Percentiles rank a stretch among this genome's conserved stretches.
phyloP scores from a whole-genome alignment of 2,888 invertebrate genomes.

The Syritta pipiens region DNA sequence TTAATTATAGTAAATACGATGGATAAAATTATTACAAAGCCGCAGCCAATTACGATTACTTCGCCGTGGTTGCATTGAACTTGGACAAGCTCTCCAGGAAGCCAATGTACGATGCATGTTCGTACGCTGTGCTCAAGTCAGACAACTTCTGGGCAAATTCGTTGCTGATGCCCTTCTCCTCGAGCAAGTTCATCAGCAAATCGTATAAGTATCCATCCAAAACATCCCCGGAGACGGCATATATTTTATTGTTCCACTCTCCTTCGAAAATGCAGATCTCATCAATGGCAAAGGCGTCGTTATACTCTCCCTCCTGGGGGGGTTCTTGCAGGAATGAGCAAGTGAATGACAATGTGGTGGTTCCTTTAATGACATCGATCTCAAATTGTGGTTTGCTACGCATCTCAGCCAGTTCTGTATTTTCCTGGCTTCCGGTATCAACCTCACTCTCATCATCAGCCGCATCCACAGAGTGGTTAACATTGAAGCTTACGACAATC shows the following conservation, averaged over 20 bases:
- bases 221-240: conserved; percentile 95
- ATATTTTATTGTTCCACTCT: conserved; percentile 91
- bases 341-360: conserved; percentile 89
- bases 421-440: conserved; percentile 82
- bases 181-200: conserved; percentile 94
- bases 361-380: conserved; percentile 89
- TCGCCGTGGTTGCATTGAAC: conserved; percentile 84
- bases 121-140: conserved; percentile 93
- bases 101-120: conserved; percentile 94
- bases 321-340: conserved; percentile 88
- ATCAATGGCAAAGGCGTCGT: conserved; percentile 95
- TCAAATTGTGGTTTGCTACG: conserved; percentile 95
- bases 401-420: conserved; percentile 90
- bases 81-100: conserved; percentile 90
- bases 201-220: conserved; percentile 97
- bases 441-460: conserved; percentile 84
- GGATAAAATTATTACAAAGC: conserved; percentile 23
- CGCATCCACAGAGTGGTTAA: conserved; percentile 97
- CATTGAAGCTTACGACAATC: conserved; percentile 90
- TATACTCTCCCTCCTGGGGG: conserved; percentile 86
- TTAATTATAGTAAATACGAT: conserved; percentile 51
- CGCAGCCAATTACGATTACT: conserved; percentile 69
- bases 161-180: conserved; percentile 96
- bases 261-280: conserved; percentile 94
- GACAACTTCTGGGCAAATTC: conserved; percentile 94